Evolutionary conservation across 2,888 invertebrate species (phyloP), one percentile per base, ranked within the genome.

Genomic region (Nemoura dubitans): DNA sequence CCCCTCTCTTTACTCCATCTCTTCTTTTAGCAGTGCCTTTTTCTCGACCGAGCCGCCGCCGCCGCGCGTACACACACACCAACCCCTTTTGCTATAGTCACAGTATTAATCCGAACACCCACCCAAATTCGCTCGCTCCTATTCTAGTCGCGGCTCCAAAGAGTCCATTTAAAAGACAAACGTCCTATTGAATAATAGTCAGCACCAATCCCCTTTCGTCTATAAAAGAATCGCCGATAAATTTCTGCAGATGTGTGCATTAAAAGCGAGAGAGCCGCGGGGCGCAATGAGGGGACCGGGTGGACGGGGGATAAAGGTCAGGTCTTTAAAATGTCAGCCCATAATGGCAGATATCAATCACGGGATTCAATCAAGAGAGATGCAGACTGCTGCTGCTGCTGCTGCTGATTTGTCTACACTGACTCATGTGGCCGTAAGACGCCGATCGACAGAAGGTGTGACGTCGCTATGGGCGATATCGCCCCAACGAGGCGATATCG

Each of bases 221-320:
- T 86, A 87, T 87, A 87, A 87, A 88, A 88, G 88, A 88, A 88
- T 88, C 87, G 77, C 87, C 88, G 88, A 88, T 88, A 88, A 88
- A 88, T 88, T 88, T 88, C 88, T 88, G 88, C 88, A 87, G 90
- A 89, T 89, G 89, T 89, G 89, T 90, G 89, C 89, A 89, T 89
- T 88, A 89, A 88, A 88, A 89, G 89, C 85, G 87, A 89, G 89
- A 82, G 87, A 77, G 77, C 86, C 76, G 85, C 87, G 89, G 89
- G 89, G 89, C 87, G 87, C 83, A 89, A 88, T 88, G 87, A 86
- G 86, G 87, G 88, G 88, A 59, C 2, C 59, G 87, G 89, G 88
- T 89, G 88, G 88, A 87, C 29, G 80, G 89, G 88, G 89, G 89
- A 89, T 59, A 87, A 87, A 87, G 87, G 87, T 87, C 86, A 87